phyloP scores from a whole-genome alignment of 2,797 vertebrate species.

The Peromyscus melanophrys region DNA sequence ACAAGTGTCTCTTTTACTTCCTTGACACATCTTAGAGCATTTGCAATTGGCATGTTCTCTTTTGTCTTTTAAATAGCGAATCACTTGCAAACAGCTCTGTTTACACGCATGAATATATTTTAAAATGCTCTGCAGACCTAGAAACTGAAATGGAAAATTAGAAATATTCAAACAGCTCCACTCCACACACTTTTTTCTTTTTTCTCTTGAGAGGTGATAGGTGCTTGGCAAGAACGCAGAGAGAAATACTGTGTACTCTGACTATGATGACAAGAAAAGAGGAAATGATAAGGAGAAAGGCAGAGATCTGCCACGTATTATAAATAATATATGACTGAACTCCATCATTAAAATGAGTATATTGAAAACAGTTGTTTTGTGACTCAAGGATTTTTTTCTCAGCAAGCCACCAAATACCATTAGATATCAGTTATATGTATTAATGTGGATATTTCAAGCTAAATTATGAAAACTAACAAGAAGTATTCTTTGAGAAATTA shows the following conservation, averaged over 20 bases:
- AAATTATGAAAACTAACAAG: conserved; percentile 45
- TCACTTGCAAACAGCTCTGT: conserved; percentile 87
- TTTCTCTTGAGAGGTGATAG: conserved; percentile 80
- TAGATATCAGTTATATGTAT: not conserved
- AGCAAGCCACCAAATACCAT: not conserved
- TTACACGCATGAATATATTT: conserved; percentile 82
- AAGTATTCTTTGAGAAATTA: conserved; percentile 8
- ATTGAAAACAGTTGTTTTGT: conserved; percentile 19
- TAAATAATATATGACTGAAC: conserved; percentile 16
- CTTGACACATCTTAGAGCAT: conserved; percentile 86
- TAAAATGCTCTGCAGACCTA: conserved; percentile 82
- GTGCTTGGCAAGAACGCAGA: conserved; percentile 78
- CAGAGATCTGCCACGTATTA: not conserved
- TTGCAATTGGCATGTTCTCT: conserved; percentile 87
- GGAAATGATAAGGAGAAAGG: not conserved
- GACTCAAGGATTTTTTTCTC: conserved; percentile 18
- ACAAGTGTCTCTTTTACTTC: conserved; percentile 82
- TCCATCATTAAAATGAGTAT: conserved; percentile 28
- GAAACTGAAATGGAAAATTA: conserved; percentile 86
- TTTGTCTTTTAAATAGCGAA: conserved; percentile 87
- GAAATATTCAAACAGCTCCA: conserved; percentile 83
- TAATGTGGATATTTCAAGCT: not conserved
- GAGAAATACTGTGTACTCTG: conserved; percentile 70
- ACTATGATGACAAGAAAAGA: conserved; percentile 66
- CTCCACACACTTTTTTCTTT: conserved; percentile 42